phyloP scores from a whole-genome alignment of 2,888 invertebrate species.

The Clunio marinus region DNA sequence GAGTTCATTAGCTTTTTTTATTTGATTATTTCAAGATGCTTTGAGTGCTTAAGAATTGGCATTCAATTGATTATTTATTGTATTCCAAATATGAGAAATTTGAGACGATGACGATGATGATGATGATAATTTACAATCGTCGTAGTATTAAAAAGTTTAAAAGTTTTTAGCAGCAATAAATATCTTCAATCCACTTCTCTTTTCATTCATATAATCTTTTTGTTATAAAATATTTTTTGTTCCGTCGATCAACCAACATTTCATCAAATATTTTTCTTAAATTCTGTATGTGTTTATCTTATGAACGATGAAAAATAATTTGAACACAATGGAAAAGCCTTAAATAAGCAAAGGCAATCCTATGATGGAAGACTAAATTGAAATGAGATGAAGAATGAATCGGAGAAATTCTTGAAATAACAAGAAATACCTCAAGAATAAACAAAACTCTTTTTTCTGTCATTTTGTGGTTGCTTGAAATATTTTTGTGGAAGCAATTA shows the following conservation, averaged over 20 bases:
- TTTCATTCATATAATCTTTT: no score
- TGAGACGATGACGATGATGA: no score
- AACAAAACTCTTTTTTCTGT: slow-evolving; percentile 22
- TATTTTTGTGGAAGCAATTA: not conserved
- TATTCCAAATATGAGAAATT: no score
- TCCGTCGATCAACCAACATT: slow-evolving; percentile 33
- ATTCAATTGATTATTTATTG: no score
- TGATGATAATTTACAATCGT: no score
- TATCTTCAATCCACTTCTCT: no score
- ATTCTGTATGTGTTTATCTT: slow-evolving; percentile 4
- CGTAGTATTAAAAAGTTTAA: no score
- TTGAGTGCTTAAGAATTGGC: no score
- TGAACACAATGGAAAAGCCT: not conserved
- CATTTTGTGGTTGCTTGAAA: not conserved
- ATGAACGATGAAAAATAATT: not conserved
- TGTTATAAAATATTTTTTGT: slow-evolving; percentile 22
- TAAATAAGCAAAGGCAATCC: slow-evolving; percentile 24
- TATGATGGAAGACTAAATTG: slow-evolving; percentile 14
- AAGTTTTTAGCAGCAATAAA: no score
- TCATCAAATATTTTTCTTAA: slow-evolving; percentile 37
- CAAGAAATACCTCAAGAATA: slow-evolving; percentile 33
- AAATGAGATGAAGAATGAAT: slow-evolving; percentile 27
- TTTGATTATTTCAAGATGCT: no score
- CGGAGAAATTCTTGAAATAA: slow-evolving; percentile 36
- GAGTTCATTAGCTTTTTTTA: no score